These are phyloP conservation scores for Falco rusticolus DNA, from an alignment of 2,797 vertebrate genomes.

Conservation along the genomic window DNA sequence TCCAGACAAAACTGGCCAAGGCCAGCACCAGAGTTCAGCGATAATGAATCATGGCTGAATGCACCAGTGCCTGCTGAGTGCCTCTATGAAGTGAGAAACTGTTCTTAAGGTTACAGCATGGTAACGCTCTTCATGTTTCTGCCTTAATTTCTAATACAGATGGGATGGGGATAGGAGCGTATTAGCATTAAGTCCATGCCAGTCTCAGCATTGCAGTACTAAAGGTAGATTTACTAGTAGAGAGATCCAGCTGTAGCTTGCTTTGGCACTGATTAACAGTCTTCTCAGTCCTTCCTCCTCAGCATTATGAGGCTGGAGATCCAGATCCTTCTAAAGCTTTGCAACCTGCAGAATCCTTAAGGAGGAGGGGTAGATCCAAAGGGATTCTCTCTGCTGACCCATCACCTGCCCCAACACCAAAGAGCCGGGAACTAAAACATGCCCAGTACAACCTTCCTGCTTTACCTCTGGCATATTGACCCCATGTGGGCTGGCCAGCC, in stretches of 20 bases:
- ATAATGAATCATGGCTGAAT: neutral
- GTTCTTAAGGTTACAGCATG: neutral
- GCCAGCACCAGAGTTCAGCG: neutral
- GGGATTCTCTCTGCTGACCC: neutral
- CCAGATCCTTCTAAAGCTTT: neutral
- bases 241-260: neutral
- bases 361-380: neutral
- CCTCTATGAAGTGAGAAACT: neutral
- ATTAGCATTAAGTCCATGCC: neutral
- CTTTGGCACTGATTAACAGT: neutral
- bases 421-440: neutral
- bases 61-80: neutral
- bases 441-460: neutral
- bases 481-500: fast-evolving
- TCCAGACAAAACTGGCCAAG: neutral
- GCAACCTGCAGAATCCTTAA: neutral
- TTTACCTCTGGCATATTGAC: neutral
- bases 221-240: neutral
- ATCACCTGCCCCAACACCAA: neutral
- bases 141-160: neutral
- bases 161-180: neutral
- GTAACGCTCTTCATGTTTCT: neutral
- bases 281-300: neutral
- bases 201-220: neutral
- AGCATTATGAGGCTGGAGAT: neutral